Evolutionary conservation across 1,140 invertebrate species (phyloP), one percentile per base, ranked within the genome.

Genomic region (Tetramorium simillimum): DNA sequence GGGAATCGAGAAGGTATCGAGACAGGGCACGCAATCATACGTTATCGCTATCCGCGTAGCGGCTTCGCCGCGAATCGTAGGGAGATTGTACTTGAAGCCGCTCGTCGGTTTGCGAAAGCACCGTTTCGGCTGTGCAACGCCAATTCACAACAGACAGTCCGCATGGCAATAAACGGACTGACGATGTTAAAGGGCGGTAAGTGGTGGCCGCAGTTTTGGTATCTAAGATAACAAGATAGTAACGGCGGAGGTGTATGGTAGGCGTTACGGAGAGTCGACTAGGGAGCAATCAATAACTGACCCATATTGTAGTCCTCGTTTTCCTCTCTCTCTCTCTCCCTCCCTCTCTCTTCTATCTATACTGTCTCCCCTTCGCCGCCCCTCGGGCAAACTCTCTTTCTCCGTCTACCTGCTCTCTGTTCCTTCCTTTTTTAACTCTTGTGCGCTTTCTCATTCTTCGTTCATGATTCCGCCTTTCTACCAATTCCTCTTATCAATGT

Each of bases 241-340:
- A 90, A 88, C 81, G 77, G 58, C 28, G 86, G 82, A 88, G 87
- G 78, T 89, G 89, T 89, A 90, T 75, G 85, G 88, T 92, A 91
- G 88, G 90, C 90, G 88, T 93, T 93, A 93, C 92, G 91, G 92
- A 94, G 88, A 92, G 91, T 93, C 92, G 91, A 93, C 90, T 90
- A 92, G 91, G 92, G 91, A 93, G 92, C 93, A 94, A 95, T 95
- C 95, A 94, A 95, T 95, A 95, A 94, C 93, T 95, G 95, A 95
- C 94, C 95, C 94, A 95, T 95, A 95, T 95, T 95, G 94, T 93
- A 94, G 90, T 89, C 91, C 91, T 91, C 92, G 90, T 88, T 91
- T 85, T 90, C 88, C 88, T 88, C 88, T 88, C 92, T 90, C 86
- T 78, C 92, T 90, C 85, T 87, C 88, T 90, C 24, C 1, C 92